A percentile compares a stretch with the other conserved stretches of the same genome.
These are phyloP conservation scores for Tetramorium alpestre DNA, from an alignment of 1,140 invertebrate species.

Conservation along the genomic window DNA sequence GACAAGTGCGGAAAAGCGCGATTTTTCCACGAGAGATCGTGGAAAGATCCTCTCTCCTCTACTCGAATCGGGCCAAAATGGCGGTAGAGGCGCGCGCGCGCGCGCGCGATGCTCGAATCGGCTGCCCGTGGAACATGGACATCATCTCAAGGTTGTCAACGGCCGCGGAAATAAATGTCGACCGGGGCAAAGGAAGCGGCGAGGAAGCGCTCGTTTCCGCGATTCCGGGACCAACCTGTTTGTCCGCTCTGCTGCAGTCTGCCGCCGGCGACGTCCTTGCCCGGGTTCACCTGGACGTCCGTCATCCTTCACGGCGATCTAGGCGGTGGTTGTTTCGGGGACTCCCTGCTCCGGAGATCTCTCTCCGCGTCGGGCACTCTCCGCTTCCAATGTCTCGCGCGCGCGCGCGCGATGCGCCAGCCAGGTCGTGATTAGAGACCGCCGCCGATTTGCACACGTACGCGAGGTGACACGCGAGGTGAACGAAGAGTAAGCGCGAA, in stretches of 20 bases:
- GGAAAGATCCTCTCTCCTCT: not conserved
- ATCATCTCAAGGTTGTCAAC: conserved; percentile 7
- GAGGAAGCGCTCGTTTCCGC: not conserved
- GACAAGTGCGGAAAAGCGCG: not conserved
- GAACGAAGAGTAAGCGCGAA: not conserved
- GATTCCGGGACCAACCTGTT: conserved; percentile 77
- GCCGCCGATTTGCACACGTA: not conserved
- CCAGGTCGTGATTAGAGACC: too few relatives aligned
- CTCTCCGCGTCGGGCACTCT: conserved; percentile 33
- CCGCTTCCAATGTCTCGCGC: conserved; percentile 72
- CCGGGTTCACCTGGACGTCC: conserved; percentile 84
- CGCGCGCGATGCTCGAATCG: not conserved
- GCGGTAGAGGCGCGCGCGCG: conserved; percentile 40
- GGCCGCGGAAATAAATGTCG: conserved; percentile 35
- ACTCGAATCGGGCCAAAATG: conserved; percentile 56
- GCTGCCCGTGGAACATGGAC: conserved; percentile 14
- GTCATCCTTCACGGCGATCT: conserved; percentile 80
- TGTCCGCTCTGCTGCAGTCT: conserved; percentile 82
- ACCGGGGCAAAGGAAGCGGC: not conserved
- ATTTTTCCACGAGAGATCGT: conserved; percentile 33
- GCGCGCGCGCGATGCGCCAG: conserved; percentile 52
- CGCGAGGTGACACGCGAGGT: not conserved
- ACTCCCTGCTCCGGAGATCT: conserved; percentile 10
- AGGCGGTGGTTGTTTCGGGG: conserved; percentile 11
- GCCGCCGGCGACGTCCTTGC: conserved; percentile 73